Conservation (phyloP, 1,140 invertebrate genomes). For the Aradophagus sp. region DNA sequence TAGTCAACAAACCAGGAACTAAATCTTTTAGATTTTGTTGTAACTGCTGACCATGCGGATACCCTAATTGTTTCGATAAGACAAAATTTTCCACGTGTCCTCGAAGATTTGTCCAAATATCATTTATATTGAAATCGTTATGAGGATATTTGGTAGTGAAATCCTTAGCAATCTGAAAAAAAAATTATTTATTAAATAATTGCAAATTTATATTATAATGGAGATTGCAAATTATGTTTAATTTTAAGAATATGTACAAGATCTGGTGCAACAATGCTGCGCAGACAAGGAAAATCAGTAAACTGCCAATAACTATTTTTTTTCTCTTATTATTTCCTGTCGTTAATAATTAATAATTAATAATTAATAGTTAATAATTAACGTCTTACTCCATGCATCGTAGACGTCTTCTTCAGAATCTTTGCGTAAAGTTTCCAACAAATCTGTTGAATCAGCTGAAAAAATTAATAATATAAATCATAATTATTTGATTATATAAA, state of each 20-base stretch:
- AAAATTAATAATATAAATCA: no score
- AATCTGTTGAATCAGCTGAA: no score
- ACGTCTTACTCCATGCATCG: slow-evolving; percentile 1
- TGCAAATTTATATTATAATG: neutral
- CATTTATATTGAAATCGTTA: neutral
- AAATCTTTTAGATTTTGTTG: slow-evolving; percentile 1
- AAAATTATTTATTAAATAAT: slow-evolving; percentile 2
- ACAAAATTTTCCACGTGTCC: slow-evolving; percentile 9
- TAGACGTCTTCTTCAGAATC: no score
- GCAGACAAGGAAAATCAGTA: slow-evolving; percentile 6
- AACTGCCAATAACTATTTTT: slow-evolving; percentile 7
- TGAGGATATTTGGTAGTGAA: neutral
- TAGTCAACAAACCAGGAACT: slow-evolving; percentile 1
- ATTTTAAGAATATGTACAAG: slow-evolving; percentile 1
- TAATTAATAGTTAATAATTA: no score
- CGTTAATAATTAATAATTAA: no score
- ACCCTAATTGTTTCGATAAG: slow-evolving; percentile 1
- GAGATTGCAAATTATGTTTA: no score
- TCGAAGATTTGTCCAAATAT: slow-evolving; percentile 1
- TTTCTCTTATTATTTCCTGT: slow-evolving; percentile 1
- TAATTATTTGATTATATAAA: no score
- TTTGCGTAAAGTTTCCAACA: no score
- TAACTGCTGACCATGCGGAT: neutral
- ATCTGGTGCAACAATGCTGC: neutral
- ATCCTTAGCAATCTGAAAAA: slow-evolving; percentile 4